These are phyloP conservation scores for Montipora capricornis DNA, from an alignment of 64 coral and sea anemone genomes.

Conservation along the genomic window DNA sequence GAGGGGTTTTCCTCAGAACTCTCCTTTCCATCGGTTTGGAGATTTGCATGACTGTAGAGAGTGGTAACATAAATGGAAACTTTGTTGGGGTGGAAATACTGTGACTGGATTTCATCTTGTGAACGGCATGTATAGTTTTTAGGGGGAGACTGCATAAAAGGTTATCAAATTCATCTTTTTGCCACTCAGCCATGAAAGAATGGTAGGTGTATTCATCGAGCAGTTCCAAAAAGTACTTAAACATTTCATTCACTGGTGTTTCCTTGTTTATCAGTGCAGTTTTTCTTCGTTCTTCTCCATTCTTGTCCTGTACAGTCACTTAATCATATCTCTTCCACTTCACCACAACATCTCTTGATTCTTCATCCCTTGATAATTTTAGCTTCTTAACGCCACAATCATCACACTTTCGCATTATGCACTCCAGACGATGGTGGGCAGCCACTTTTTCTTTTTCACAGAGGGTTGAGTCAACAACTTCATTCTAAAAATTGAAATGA, in stretches of 20 bases:
- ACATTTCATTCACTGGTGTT: constrained; percentile 64
- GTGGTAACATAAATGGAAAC: constrained; percentile 46
- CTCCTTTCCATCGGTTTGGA: too few species aligned
- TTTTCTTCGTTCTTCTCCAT: constrained; percentile 54
- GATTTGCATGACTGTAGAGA: background rate
- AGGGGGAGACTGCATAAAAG: constrained; percentile 58
- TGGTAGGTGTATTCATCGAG: constrained; percentile 61
- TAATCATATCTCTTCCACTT: constrained; percentile 59
- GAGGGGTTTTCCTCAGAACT: too few species aligned
- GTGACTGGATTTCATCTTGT: constrained; percentile 37
- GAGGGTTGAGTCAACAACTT: constrained; percentile 60
- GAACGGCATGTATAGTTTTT: constrained; percentile 38
- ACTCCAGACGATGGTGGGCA: constrained; percentile 2
- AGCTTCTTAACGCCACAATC: constrained; percentile 64
- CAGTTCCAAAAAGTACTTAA: constrained; percentile 61
- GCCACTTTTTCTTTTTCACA: constrained; percentile 51
- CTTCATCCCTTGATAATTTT: constrained; percentile 27
- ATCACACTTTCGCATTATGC: constrained; percentile 52
- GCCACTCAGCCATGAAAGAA: constrained; percentile 73
- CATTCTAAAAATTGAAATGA: constrained; percentile 53
- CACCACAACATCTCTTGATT: constrained; percentile 38
- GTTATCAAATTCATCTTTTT: constrained; percentile 64
- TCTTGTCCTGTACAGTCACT: constrained; percentile 62
- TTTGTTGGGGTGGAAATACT: constrained; percentile 44
- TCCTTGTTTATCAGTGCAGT: constrained; percentile 62